phyloP scores from a whole-genome alignment of 2,888 invertebrate species.

The Ametastegia equiseti region DNA sequence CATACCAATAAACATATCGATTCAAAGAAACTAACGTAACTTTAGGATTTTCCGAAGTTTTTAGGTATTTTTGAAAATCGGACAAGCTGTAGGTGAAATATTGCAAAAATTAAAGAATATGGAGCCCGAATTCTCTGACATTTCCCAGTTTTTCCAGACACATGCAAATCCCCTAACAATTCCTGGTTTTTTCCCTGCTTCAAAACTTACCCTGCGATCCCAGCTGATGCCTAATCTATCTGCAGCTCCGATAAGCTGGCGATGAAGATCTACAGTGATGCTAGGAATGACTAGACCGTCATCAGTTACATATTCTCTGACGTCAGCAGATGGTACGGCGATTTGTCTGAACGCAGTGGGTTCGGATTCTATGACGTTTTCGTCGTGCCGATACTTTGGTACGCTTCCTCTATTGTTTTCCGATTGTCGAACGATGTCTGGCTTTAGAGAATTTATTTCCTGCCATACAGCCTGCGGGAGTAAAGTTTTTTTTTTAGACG shows the following conservation, averaged over 20 bases:
- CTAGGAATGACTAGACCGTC: slow-evolving; percentile 89
- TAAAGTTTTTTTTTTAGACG: neutral
- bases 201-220: slow-evolving; percentile 76
- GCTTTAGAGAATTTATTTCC: slow-evolving; percentile 83
- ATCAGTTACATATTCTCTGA: slow-evolving; percentile 86
- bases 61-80: too few species aligned
- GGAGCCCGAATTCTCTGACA: too few species aligned
- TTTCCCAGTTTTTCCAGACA: too few species aligned
- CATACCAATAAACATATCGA: too few species aligned
- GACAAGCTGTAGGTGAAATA: too few species aligned
- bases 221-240: slow-evolving; percentile 82
- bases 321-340: slow-evolving; percentile 81
- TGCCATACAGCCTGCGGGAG: slow-evolving; percentile 84
- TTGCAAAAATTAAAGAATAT: too few species aligned
- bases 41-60: too few species aligned
- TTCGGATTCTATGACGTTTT: slow-evolving; percentile 86
- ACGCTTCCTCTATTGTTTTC: slow-evolving; percentile 69
- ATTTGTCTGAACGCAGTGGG: slow-evolving; percentile 84
- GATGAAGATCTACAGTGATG: slow-evolving; percentile 82
- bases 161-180: too few species aligned
- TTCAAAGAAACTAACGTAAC: too few species aligned
- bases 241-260: slow-evolving; percentile 83
- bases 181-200: too few species aligned
- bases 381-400: slow-evolving; percentile 87
- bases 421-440: slow-evolving; percentile 80